Evolutionary conservation across 2,888 invertebrate species (phyloP).

Genomic region (Onthophagus sagittarius): DNA sequence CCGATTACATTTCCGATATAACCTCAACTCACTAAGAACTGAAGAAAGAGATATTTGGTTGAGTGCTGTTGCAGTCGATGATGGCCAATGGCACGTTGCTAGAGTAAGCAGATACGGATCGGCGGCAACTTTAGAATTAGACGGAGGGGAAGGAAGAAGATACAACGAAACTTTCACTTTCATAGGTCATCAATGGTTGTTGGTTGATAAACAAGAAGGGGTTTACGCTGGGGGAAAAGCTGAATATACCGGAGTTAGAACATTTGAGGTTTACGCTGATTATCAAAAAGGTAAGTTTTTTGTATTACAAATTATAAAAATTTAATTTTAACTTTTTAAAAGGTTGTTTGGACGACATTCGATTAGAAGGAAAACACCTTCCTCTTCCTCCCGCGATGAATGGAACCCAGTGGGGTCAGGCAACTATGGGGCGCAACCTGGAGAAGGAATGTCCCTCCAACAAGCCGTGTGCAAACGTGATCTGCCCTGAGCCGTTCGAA

Average conservation of each 20-base stretch:
- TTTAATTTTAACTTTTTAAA: background rate
- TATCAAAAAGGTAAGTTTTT: conserved; percentile 78
- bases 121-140: conserved; percentile 86
- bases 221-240: conserved; percentile 95
- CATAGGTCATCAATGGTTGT: conserved; percentile 85
- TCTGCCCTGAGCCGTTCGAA: conserved; percentile 89
- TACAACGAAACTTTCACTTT: conserved; percentile 92
- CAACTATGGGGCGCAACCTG: conserved; percentile 88
- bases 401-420: conserved; percentile 93
- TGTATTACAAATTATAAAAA: background rate
- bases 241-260: conserved; percentile 89
- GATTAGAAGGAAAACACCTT: conserved; percentile 91
- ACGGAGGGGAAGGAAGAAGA: conserved; percentile 90
- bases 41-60: conserved; percentile 90
- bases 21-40: conserved; percentile 85
- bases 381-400: conserved; percentile 93
- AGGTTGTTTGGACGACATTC: conserved; percentile 79
- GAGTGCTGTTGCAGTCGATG: conserved; percentile 84
- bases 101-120: conserved; percentile 88
- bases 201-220: conserved; percentile 91
- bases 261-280: conserved; percentile 92
- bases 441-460: conserved; percentile 92
- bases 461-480: conserved; percentile 91
- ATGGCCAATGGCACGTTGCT: conserved; percentile 96
- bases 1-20: conserved; percentile 85